Evolutionary conservation across 2,113 vertebrate genomes (phyloP), one percentile per base, ranked within the genome.

Genomic region (Poicephalus meyeri): DNA sequence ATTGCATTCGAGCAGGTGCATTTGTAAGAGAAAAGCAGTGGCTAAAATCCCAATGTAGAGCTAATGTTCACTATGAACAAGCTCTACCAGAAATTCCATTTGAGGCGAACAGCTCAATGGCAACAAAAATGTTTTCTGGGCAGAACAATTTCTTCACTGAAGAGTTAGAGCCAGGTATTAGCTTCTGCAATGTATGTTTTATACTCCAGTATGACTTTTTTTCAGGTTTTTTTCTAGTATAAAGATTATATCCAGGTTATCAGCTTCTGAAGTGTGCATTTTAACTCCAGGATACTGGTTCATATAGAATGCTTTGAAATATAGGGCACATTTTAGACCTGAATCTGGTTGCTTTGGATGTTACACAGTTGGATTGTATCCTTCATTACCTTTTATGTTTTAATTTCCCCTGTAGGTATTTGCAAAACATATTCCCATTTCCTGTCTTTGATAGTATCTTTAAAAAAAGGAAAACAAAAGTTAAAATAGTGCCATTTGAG

Each of bases 171-270:
- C 6, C 61, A 71, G 28, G 5, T 55, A 55, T 25, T 39, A 84
- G 2, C 15, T 91, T 89, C 46, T 87, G 26, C 24, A 66, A 29
- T 1, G 0, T 71, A 65, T 69, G 5, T 26, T 93, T 56, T 72
- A 33, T 87, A 42, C 78, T 74, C 26, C 23, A 50, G 5, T 37
- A n/a, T 46, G 13, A 5, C 17, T 44, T 39, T 17, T 24, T 31
- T 26, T 29, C 17, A 16, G 7, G 1, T 0, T 6, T 29, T 44
- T 39, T 64, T 25, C 0, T 16, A 3, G 4, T 60, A 16, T 78
- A 61, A 60, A 83, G 21, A 41, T 20, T 61, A 19, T 89, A 50
- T 55, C n/a, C 35, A 53, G 1, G 9, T 80, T 69, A 44, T 33
- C 28, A 50, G 26, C 58, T 93, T 72, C 46, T 52, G 15, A 17